phyloP scores from a whole-genome alignment of 2,113 vertebrate genomes.

The Vimba vimba region DNA sequence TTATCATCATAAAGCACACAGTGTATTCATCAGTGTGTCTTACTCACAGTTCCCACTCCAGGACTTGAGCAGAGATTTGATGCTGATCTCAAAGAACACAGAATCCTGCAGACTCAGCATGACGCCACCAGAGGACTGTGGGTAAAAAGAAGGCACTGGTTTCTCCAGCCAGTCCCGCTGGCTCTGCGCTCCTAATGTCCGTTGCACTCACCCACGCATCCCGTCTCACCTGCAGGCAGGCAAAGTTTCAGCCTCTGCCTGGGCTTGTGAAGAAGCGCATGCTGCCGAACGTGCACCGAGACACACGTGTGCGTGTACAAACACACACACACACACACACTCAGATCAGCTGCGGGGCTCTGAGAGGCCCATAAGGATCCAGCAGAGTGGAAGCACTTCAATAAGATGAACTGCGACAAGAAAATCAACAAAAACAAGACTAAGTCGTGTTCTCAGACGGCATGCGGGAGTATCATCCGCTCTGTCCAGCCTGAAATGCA shows the following conservation, averaged over 20 bases:
- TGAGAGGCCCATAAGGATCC: constrained; percentile 45
- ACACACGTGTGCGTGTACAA: not conserved
- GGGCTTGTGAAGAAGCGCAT: constrained; percentile 60
- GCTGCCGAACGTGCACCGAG: constrained; percentile 45
- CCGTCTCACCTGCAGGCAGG: constrained; percentile 57
- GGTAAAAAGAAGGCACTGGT: constrained; percentile 63
- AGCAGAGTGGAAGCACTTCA: constrained; percentile 41
- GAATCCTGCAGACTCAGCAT: constrained; percentile 98
- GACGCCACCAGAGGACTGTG: constrained; percentile 65
- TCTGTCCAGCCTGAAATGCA: constrained; percentile 62
- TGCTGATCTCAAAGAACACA: constrained; percentile 96
- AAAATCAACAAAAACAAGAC: not conserved
- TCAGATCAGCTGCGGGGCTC: constrained; percentile 41
- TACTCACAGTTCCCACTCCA: constrained; percentile 96
- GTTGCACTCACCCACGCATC: constrained; percentile 26
- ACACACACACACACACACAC: constrained; percentile 6
- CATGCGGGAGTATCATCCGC: constrained; percentile 58
- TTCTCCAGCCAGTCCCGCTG: constrained; percentile 51
- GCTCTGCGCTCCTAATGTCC: constrained; percentile 46
- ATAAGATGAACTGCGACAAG: constrained; percentile 31
- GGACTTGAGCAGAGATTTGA: constrained; percentile 97
- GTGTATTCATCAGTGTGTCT: not conserved
- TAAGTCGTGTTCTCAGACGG: constrained; percentile 52
- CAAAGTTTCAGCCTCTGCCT: constrained; percentile 63
- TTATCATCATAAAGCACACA: not conserved